Evolutionary conservation across 1,140 invertebrate species (phyloP), one percentile per base, ranked within the genome.

Genomic region (Berghia stephanieae): DNA sequence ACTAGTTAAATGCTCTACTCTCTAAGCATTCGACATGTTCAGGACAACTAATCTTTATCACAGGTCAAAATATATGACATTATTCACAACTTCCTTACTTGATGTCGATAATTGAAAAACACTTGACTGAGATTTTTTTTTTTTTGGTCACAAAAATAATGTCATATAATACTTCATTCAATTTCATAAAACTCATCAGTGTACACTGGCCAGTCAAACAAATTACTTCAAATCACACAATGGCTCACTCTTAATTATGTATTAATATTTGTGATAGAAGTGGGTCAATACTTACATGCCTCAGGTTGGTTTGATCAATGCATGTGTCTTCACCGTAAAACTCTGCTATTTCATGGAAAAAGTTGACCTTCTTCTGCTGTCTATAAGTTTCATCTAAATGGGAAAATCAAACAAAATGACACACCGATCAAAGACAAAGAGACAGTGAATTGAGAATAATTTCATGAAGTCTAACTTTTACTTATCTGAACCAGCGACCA

Each of bases 301-400:
- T 68, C 10, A 76, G 6, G 52, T 76, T 76, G 3, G 38, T 31
- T 24, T 8, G 44, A 44, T 68, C 55, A 6, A 76, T 67, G 43
- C 38, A 21, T 16, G 42, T 16, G 31, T 21, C 18, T 24, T 76
- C 52, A 36, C 27, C 68, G 63, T 76, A 76, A 36, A 67, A 42
- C 42, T 68, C 63, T 31, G 74, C 57, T 2, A 76, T 43, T 31
- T 76, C 74, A 76, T 60, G 74, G 49, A 68, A 76, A 44, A 49
- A 76, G 4, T 42, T 76, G 42, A 68, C 40, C 43, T 55, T 40
- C 18, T 24, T 66, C 31, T 43, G 16, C 13, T 46, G 68, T 27
- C 46, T 44, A 27, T 27, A 44, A 40, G 68, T 24, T 5, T 70
- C 34, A 44, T 27, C 68, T 44, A 6, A 16, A 70, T n/a, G n/a